A percentile compares a stretch with the other conserved stretches of the same genome.
phyloP scores from a whole-genome alignment of 2,113 vertebrate species.

The Carollia perspicillata region DNA sequence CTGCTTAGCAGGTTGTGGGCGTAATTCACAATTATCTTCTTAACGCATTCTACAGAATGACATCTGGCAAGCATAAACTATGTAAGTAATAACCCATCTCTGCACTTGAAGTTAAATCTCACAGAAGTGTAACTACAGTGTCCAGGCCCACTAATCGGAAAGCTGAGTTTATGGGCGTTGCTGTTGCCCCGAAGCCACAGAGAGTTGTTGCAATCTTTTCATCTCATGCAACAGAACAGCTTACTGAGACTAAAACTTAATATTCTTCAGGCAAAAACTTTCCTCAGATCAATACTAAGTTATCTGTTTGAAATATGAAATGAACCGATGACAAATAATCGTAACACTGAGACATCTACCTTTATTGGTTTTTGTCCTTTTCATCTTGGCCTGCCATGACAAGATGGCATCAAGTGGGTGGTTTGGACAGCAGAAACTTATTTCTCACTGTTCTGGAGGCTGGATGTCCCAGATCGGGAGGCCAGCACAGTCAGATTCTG shows the following conservation, averaged over 20 bases:
- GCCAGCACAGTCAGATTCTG: not conserved
- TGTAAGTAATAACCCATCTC: not conserved
- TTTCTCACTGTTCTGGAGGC: not conserved
- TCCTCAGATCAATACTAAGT: not conserved
- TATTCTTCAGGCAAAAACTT: not conserved
- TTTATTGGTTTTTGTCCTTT: not conserved
- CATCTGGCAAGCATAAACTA: not conserved
- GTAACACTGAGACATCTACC: not conserved
- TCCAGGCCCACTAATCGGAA: accelerated
- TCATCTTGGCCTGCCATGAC: not conserved
- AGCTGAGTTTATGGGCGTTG: not conserved
- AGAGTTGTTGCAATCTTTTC: not conserved
- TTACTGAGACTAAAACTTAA: not conserved
- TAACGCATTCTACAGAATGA: not conserved
- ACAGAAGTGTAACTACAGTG: not conserved
- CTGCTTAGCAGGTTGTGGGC: not conserved
- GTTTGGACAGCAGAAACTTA: not conserved
- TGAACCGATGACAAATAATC: not conserved
- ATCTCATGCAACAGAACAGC: not conserved
- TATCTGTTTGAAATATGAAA: not conserved
- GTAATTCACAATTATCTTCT: not conserved
- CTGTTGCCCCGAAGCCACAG: not conserved
- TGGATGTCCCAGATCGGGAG: not conserved
- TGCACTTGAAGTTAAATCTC: not conserved
- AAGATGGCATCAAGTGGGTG: not conserved